These are phyloP conservation scores for Odiellus spinosus DNA, from an alignment of 2,888 invertebrate genomes.

Conservation along the genomic window DNA sequence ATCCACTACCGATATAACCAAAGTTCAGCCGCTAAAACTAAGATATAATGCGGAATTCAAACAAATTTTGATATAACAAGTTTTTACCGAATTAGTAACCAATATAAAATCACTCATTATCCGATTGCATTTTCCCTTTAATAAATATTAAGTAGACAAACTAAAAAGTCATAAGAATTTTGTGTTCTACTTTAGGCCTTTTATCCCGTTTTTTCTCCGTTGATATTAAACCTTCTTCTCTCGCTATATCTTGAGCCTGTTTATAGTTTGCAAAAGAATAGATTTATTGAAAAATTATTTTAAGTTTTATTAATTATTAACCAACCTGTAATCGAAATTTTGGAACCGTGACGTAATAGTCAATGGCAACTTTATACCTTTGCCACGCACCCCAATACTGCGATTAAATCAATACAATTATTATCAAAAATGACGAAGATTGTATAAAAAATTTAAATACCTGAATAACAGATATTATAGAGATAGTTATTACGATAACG, in stretches of 20 bases:
- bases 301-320: neutral
- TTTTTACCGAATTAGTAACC: too few relatives aligned
- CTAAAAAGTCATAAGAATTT: neutral
- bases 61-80: too few relatives aligned
- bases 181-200: conserved; percentile 26
- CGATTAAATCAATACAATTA: conserved; percentile 24
- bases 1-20: too few relatives aligned
- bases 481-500: conserved; percentile 66
- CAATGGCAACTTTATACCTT: conserved; percentile 60
- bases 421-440: neutral
- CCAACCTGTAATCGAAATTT: conserved; percentile 48
- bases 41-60: too few relatives aligned
- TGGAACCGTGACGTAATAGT: conserved; percentile 67
- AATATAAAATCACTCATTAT: too few relatives aligned
- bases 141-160: too few relatives aligned
- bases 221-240: conserved; percentile 39
- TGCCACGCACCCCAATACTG: conserved; percentile 35
- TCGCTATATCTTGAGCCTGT: conserved; percentile 34
- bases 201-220: conserved; percentile 31
- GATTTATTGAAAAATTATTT: too few relatives aligned
- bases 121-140: too few relatives aligned
- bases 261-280: too few relatives aligned
- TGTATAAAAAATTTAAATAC: conserved; percentile 27
- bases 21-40: too few relatives aligned
- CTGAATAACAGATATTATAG: conserved; percentile 69